Evolutionary conservation across 2,113 vertebrate species (phyloP).

Genomic region (Nothobranchius furzeri): DNA sequence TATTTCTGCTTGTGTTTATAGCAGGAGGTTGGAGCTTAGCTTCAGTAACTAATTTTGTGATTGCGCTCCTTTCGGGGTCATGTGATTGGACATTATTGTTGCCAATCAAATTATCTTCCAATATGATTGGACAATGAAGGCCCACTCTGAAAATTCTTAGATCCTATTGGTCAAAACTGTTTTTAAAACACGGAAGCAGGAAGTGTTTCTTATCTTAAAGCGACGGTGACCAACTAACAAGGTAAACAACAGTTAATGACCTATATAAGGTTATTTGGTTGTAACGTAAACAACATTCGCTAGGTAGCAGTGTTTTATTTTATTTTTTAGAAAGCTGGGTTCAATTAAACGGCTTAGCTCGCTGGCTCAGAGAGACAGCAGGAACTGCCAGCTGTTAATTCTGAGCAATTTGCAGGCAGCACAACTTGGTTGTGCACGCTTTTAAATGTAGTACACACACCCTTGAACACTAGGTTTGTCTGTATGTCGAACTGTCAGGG

Average conservation of each 20-base stretch:
- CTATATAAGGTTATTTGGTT: neutral
- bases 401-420: neutral
- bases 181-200: neutral
- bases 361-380: neutral
- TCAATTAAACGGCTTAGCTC: neutral
- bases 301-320: neutral
- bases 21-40: slow-evolving; percentile 20
- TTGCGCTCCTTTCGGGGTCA: slow-evolving; percentile 27
- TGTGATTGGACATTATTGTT: slow-evolving; percentile 49
- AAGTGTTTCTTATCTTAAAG: slow-evolving; percentile 31
- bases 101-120: slow-evolving; percentile 35
- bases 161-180: slow-evolving; percentile 48
- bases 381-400: neutral
- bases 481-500: neutral
- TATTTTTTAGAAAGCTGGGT: neutral
- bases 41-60: slow-evolving; percentile 3
- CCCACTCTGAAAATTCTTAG: fast-evolving
- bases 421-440: neutral
- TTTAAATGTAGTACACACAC: neutral
- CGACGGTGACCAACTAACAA: slow-evolving; percentile 15
- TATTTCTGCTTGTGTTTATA: neutral
- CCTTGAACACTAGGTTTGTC: neutral
- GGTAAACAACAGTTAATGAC: slow-evolving; percentile 50
- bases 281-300: neutral
- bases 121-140: slow-evolving; percentile 50